Percentiles rank a stretch among this genome's conserved stretches.
phyloP scores from a whole-genome alignment of 2,888 invertebrate genomes.

The Heliconius charithonia region DNA sequence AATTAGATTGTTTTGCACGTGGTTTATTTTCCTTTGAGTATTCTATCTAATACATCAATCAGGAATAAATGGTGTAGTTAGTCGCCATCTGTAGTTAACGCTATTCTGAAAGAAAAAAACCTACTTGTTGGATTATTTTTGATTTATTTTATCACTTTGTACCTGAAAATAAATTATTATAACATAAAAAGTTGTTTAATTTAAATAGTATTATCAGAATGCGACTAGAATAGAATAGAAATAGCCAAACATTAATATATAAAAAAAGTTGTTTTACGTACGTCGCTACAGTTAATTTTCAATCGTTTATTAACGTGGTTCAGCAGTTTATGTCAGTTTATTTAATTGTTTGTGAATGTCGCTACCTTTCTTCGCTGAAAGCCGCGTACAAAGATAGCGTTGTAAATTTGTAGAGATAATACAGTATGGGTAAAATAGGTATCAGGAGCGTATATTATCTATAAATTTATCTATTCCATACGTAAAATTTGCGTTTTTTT shows the following conservation, averaged over 20 bases:
- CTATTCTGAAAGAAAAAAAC: neutral
- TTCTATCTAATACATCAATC: neutral
- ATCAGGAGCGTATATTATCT: neutral
- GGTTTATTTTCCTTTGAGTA: neutral
- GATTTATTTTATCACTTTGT: slow-evolving; percentile 27
- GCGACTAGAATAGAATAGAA: neutral
- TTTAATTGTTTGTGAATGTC: too few species aligned
- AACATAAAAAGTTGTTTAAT: slow-evolving; percentile 34
- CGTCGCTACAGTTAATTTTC: neutral
- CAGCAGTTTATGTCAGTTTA: neutral
- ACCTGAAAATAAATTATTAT: slow-evolving; percentile 48
- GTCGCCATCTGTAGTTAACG: neutral
- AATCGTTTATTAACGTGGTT: neutral
- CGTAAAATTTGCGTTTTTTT: neutral
- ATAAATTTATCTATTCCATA: neutral
- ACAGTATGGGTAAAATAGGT: neutral
- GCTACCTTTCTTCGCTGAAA: too few species aligned
- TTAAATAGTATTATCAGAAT: neutral
- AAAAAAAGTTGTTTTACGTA: neutral
- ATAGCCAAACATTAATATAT: neutral
- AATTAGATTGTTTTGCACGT: neutral
- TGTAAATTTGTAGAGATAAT: neutral
- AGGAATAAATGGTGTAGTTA: neutral
- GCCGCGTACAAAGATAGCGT: neutral
- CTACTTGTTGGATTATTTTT: neutral